Base-by-base conservation (phyloP, 2,888 invertebrate genomes). In the Axea sp. region DNA sequence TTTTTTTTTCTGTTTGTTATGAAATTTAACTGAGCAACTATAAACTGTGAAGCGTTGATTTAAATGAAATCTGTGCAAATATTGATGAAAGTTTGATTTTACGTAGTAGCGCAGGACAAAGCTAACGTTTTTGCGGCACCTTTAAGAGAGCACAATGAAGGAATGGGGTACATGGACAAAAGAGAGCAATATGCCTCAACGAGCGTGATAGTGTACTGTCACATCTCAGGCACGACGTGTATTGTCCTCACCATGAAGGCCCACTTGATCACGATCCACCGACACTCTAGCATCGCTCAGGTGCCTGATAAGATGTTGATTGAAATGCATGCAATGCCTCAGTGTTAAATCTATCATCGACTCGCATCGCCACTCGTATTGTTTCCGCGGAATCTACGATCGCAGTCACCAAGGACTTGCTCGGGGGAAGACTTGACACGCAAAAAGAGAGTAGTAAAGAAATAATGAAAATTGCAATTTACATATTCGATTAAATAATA, bases 241-340 rank as follows among this genome's bases (percentile, higher is more conserved):
- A 86, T 86, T 86, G 86, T 86, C 84, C 83, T 84, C 83, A 81
- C 80, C 85, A 83, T 86, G 84, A 85, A 84, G 85, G 83, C 83
- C 87, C 86, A 87, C 87, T 87, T 87, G 87, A 87, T 87, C 87
- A 87, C 87, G 87, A 87, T 87, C 85, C 86, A 84, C 78, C 80
- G 80, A 77, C 77, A 83, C 85, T 83, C 80, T 69, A 83, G 80
- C 76, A 75, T 80, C 78, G 81, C 80, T 82, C 81, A 82, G 81
- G 82, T 81, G 78, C 79, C 80, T 80, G 87, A 87, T 87, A 87
- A 87, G 86, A 85, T 82, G 86, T 85, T 86, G 86, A 87, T 87
- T 87, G 86, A 87, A 87, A 87, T 87, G 86, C 87, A 86, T 86
- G 85, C 83, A 80, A 80, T 76, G 77, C 80, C 77, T 76, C 45